Conservation (phyloP, 1,140 invertebrate species). For the Calephelis virginiensis region DNA sequence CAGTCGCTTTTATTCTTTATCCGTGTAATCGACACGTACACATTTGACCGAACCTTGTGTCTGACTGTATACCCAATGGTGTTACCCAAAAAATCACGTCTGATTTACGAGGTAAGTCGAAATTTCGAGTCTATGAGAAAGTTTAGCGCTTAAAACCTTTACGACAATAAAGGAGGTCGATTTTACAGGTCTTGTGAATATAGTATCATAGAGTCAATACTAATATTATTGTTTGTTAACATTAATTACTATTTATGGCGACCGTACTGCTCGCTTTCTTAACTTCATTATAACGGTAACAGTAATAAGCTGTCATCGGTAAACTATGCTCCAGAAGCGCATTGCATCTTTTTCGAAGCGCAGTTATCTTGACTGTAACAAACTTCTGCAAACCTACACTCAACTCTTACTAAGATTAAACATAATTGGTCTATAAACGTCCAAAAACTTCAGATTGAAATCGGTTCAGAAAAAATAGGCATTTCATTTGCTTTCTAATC, state of each 20-base stretch:
- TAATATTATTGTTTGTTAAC: not conserved
- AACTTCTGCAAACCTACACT: slow-evolving; percentile 1
- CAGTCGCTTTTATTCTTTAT: too few species aligned
- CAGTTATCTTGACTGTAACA: not conserved
- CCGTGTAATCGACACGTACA: too few species aligned
- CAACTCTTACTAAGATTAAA: not conserved
- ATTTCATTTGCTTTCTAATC: too few species aligned
- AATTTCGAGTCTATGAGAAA: too few species aligned
- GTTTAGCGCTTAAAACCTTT: not conserved
- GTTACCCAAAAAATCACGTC: too few species aligned
- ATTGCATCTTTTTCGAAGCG: not conserved
- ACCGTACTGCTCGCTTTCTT: not conserved
- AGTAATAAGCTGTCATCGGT: slow-evolving; percentile 7
- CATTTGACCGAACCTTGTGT: too few species aligned
- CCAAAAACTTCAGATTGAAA: too few species aligned
- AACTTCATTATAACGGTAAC: slow-evolving; percentile 2
- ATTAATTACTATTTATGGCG: slow-evolving; percentile 10
- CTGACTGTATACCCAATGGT: too few species aligned
- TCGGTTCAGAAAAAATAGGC: too few species aligned
- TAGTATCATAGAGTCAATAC: not conserved
- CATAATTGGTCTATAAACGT: too few species aligned
- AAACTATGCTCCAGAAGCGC: slow-evolving; percentile 4
- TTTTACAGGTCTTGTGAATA: not conserved
- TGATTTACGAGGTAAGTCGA: too few species aligned
- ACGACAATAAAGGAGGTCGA: too few species aligned